These are phyloP conservation scores for Limonius californicus DNA, from an alignment of 1,140 invertebrate genomes.

Conservation along the genomic window DNA sequence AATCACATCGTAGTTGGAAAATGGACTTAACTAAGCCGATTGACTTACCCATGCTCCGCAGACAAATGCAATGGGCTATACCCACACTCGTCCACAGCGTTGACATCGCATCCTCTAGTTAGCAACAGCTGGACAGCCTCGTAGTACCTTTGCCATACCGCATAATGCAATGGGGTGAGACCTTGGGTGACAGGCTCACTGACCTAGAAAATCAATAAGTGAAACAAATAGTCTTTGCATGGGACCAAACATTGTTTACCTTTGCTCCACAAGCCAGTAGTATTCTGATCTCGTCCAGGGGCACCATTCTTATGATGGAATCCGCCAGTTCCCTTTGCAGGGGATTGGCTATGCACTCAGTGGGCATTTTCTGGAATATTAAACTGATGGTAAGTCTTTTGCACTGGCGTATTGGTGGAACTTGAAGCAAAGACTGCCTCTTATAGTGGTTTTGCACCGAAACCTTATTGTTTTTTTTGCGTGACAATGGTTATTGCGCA, in stretches of 20 bases:
- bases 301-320: constrained; percentile 81
- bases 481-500: too few relatives aligned
- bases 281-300: constrained; percentile 82
- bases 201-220: constrained; percentile 48
- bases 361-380: constrained; percentile 55
- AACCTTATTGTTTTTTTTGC: too few relatives aligned
- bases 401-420: too few relatives aligned
- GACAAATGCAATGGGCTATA: constrained; percentile 86
- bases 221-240: constrained; percentile 34
- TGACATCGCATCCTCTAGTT: constrained; percentile 75
- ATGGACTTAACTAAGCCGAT: too few relatives aligned
- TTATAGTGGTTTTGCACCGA: too few relatives aligned
- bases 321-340: constrained; percentile 85
- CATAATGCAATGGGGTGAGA: constrained; percentile 85
- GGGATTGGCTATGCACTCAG: constrained; percentile 68
- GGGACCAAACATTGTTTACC: constrained; percentile 53
- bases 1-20: too few relatives aligned
- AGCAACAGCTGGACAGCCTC: constrained; percentile 75
- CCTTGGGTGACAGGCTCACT: constrained; percentile 76
- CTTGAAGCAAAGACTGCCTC: too few relatives aligned
- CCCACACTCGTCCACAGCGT: constrained; percentile 83
- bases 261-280: constrained; percentile 81
- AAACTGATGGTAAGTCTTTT: too few relatives aligned
- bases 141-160: constrained; percentile 79
- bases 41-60: constrained; percentile 74